phyloP scores from a whole-genome alignment of 2,113 vertebrate genomes.

The Chionis minor region DNA sequence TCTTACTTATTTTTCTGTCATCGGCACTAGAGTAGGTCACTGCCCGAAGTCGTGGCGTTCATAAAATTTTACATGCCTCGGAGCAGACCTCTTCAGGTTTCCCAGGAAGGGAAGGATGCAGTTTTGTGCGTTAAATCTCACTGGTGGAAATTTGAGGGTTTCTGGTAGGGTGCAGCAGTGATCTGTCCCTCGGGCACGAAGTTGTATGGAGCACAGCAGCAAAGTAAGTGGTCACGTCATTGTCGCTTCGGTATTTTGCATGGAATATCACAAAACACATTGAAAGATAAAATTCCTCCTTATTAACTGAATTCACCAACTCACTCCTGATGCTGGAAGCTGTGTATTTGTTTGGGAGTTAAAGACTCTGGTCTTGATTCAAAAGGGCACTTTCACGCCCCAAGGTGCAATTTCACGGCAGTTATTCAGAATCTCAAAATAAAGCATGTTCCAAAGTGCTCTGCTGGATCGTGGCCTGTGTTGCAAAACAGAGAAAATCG shows the following conservation, averaged over 20 bases:
- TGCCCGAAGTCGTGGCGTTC: rapidly evolving
- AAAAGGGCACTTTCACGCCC: neutral
- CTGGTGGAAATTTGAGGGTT: neutral
- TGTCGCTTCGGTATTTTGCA: neutral
- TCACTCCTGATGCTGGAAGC: neutral
- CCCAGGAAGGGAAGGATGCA: neutral
- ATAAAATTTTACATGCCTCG: neutral
- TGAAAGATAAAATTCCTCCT: neutral
- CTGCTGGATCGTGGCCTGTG: neutral
- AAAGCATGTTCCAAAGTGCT: neutral
- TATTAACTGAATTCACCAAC: neutral
- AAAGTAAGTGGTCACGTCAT: neutral
- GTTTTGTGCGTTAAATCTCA: neutral
- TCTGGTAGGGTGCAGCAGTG: neutral
- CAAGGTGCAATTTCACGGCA: neutral
- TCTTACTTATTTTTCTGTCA: neutral
- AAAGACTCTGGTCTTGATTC: neutral
- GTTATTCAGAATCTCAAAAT: neutral
- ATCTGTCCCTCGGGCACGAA: rapidly evolving
- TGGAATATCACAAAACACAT: neutral
- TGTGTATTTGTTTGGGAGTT: neutral
- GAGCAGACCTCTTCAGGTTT: neutral
- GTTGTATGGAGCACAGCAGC: neutral
- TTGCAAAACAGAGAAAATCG: neutral
- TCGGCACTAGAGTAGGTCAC: neutral